Percentiles rank a stretch among this genome's conserved stretches.
Conservation (phyloP, 2,888 invertebrate species). For the Ennomos erosarius region DNA sequence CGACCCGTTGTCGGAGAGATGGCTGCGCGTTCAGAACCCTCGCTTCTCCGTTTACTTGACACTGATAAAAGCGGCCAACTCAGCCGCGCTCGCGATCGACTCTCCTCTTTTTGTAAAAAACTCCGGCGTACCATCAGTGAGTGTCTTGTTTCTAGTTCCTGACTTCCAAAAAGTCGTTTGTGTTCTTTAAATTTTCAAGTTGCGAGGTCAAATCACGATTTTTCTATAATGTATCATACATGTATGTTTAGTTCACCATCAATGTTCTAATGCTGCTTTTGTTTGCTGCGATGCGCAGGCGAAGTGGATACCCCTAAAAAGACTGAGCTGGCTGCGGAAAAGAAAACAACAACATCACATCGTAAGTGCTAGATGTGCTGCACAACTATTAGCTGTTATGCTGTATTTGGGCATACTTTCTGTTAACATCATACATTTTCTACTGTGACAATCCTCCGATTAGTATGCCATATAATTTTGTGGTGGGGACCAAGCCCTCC, state of each 20-base stretch:
- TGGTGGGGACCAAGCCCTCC: conserved; percentile 21
- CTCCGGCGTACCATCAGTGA: conserved; percentile 82
- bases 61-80: conserved; percentile 74
- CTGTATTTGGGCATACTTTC: conserved; percentile 31
- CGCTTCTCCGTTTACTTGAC: conserved; percentile 75
- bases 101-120: conserved; percentile 81
- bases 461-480: conserved; percentile 20
- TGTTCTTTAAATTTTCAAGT: conserved; percentile 25
- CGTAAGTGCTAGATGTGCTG: conserved; percentile 83
- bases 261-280: conserved; percentile 84
- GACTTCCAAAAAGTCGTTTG: conserved; percentile 17
- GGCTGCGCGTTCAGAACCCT: conserved; percentile 74
- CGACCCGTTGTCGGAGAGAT: conserved; percentile 76
- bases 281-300: conserved; percentile 79
- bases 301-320: conserved; percentile 84
- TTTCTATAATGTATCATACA: conserved; percentile 46
- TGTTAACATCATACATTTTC: conserved; percentile 39
- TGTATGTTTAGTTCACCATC: conserved; percentile 54
- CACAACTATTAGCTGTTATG: conserved; percentile 54
- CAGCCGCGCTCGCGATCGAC: conserved; percentile 76
- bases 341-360: conserved; percentile 79
- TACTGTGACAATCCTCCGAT: conserved; percentile 50
- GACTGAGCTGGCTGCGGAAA: conserved; percentile 79
- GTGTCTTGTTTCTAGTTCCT: conserved; percentile 51
- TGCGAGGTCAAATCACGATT: conserved; percentile 25